phyloP scores from a whole-genome alignment of 37 sponge, comb jelly and placozoan species.

The Eunapius fragilis region DNA sequence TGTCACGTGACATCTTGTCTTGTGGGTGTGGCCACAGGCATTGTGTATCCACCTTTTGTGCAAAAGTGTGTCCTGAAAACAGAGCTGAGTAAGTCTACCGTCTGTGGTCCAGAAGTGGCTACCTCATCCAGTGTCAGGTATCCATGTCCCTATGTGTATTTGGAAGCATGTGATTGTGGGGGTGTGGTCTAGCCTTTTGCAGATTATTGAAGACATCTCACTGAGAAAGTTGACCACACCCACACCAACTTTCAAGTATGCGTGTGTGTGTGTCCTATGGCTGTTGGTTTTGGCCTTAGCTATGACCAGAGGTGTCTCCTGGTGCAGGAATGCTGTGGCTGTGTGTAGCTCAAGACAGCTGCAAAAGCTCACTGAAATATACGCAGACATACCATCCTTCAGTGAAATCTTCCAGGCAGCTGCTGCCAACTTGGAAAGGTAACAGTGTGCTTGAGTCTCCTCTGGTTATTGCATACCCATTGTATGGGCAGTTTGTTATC shows the following conservation, averaged over 20 bases:
- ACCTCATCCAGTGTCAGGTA: background rate
- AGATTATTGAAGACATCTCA: background rate
- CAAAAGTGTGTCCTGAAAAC: background rate
- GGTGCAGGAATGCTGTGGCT: background rate
- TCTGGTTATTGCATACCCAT: background rate
- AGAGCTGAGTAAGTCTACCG: background rate
- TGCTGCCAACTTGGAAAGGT: conserved; percentile 40
- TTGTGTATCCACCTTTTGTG: background rate
- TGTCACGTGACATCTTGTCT: too few relatives aligned
- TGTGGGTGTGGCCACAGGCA: background rate
- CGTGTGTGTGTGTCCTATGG: too few relatives aligned
- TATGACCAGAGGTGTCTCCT: background rate
- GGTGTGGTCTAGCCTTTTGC: background rate
- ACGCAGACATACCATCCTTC: conserved; percentile 44
- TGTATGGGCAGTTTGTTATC: background rate
- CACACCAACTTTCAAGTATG: background rate
- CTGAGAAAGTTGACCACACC: background rate
- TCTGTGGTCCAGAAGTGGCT: background rate
- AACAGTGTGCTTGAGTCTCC: background rate
- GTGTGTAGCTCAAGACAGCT: background rate
- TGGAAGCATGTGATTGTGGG: background rate
- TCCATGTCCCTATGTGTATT: background rate
- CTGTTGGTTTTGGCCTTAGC: background rate
- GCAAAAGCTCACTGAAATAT: conserved; percentile 1
- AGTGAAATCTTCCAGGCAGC: conserved; percentile 45